These are phyloP conservation scores for Sacculina carcini DNA, from an alignment of 2,888 invertebrate species.

Conservation along the genomic window DNA sequence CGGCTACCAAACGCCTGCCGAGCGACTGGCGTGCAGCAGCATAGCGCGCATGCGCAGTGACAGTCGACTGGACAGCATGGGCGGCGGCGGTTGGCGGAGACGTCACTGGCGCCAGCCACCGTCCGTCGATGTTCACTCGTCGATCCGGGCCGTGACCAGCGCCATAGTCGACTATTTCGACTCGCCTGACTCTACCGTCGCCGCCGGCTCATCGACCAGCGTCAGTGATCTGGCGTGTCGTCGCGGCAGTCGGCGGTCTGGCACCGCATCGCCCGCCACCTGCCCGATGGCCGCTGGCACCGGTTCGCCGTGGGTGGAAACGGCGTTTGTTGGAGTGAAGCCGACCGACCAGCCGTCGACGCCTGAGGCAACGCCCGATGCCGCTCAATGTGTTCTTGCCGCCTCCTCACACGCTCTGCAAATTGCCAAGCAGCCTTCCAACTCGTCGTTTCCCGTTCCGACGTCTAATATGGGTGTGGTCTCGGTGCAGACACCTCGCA, in stretches of 20 bases:
- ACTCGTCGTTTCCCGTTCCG: conserved; percentile 3
- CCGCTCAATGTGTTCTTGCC: too few species aligned
- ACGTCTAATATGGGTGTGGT: too few species aligned
- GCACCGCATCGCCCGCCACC: too few species aligned
- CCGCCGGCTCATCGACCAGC: conserved; percentile 17
- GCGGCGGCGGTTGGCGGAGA: conserved; percentile 4
- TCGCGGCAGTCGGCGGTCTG: too few species aligned
- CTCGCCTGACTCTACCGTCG: conserved; percentile 17
- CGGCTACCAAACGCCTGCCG: conserved; percentile 44
- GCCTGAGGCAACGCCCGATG: conserved; percentile 6
- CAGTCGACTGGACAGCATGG: conserved; percentile 20
- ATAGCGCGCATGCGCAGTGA: conserved; percentile 5
- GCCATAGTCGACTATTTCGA: conserved; percentile 68
- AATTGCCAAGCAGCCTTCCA: conserved; percentile 5
- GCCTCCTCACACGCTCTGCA: too few species aligned
- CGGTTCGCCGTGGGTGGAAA: conserved; percentile 57
- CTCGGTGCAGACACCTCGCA: too few species aligned
- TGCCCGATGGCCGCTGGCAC: too few species aligned
- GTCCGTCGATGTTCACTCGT: conserved; percentile 42
- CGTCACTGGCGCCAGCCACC: conserved; percentile 9
- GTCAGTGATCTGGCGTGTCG: conserved; percentile 21
- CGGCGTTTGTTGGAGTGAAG: conserved; percentile 63
- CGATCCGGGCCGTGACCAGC: conserved; percentile 73
- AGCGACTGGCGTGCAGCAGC: conserved; percentile 30
- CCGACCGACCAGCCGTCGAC: conserved; percentile 48